Evolutionary conservation across 1,140 invertebrate species (phyloP).

Genomic region (Cecropterus lyciades): DNA sequence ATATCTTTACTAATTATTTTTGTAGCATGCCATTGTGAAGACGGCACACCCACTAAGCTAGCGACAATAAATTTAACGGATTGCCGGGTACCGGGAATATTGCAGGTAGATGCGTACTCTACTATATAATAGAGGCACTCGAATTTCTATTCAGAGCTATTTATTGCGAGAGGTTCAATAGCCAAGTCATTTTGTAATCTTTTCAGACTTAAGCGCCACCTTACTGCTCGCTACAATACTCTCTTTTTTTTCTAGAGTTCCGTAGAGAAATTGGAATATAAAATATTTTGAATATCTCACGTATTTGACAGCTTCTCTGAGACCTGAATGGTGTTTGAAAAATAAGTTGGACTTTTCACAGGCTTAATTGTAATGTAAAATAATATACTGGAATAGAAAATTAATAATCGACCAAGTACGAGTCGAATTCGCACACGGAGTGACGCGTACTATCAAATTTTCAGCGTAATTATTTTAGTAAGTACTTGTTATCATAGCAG

Average conservation of each 20-base stretch:
- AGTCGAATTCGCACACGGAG: too few relatives aligned
- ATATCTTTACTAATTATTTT: not conserved
- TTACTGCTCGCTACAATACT: constrained; percentile 34
- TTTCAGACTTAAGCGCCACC: constrained; percentile 70
- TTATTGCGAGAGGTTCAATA: constrained; percentile 51
- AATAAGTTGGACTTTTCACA: too few relatives aligned
- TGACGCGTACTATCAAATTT: too few relatives aligned
- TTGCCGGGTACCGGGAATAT: constrained; percentile 39
- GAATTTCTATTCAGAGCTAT: constrained; percentile 48
- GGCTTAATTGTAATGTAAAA: too few relatives aligned
- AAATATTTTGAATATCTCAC: too few relatives aligned
- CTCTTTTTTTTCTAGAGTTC: not conserved
- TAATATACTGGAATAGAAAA: too few relatives aligned
- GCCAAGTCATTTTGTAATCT: constrained; percentile 40
- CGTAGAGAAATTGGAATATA: not conserved
- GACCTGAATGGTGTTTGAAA: too few relatives aligned
- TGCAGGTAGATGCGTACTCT: constrained; percentile 50
- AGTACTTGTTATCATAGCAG: too few relatives aligned
- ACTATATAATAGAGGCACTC: constrained; percentile 49
- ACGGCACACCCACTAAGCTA: constrained; percentile 50
- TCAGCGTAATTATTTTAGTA: too few relatives aligned
- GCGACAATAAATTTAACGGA: constrained; percentile 51
- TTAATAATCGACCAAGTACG: too few relatives aligned
- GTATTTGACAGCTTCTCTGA: too few relatives aligned
- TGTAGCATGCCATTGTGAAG: constrained; percentile 39